Conservation (phyloP, 2,113 vertebrate genomes). For the Heterochromis multidens region DNA sequence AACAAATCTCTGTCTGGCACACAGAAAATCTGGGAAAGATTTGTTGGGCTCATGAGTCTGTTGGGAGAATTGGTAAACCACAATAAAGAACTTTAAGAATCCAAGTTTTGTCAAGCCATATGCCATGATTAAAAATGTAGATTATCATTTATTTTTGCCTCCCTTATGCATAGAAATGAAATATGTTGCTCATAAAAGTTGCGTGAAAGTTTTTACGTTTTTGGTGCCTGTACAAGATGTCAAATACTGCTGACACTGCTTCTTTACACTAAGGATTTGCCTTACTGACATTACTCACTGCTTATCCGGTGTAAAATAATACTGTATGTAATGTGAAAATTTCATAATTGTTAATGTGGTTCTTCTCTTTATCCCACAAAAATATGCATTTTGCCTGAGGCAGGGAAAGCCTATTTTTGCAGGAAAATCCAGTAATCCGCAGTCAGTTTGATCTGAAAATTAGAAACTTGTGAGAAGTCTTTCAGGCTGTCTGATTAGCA, state of each 20-base stretch:
- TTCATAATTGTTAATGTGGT: constrained; percentile 50
- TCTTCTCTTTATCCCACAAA: constrained; percentile 41
- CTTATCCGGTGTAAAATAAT: constrained; percentile 1
- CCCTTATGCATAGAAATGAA: neutral
- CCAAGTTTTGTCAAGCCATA: constrained; percentile 14
- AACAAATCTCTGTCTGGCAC: constrained; percentile 34
- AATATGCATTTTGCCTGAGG: constrained; percentile 10
- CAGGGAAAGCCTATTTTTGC: neutral
- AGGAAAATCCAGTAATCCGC: constrained; percentile 18
- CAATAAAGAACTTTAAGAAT: constrained; percentile 8
- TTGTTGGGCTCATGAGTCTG: neutral
- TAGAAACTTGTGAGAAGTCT: constrained; percentile 22
- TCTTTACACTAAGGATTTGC: neutral
- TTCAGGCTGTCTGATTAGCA: constrained; percentile 9
- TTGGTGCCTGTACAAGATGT: neutral
- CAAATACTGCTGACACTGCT: neutral
- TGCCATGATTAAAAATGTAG: neutral
- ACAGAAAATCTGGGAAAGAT: constrained; percentile 36
- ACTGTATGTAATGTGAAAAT: constrained; percentile 3
- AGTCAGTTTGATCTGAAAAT: constrained; percentile 42
- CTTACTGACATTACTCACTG: constrained; percentile 11
- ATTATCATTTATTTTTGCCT: neutral
- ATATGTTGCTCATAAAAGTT: neutral
- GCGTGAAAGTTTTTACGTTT: neutral
- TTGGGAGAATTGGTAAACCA: constrained; percentile 22